Percentiles rank a stretch among this genome's conserved stretches.
These are phyloP conservation scores for Carassius gibelio DNA, from an alignment of 2,113 vertebrate genomes.

Conservation along the genomic window DNA sequence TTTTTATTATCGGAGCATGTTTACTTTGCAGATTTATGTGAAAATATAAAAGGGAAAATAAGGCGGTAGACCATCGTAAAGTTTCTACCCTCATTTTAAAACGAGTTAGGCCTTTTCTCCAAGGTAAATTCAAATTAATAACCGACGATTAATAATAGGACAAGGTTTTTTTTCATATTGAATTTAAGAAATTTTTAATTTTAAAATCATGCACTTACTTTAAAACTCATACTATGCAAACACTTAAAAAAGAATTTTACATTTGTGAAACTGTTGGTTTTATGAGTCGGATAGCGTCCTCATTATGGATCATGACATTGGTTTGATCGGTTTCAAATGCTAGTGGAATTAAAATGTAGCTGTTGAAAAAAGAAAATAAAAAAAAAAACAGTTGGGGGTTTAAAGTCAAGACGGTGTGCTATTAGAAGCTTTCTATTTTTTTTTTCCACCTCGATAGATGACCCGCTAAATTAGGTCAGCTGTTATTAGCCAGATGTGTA, in stretches of 20 bases:
- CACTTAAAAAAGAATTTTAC: background rate
- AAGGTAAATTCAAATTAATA: background rate
- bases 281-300: background rate
- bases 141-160: too few relatives aligned
- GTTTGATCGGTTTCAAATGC: background rate
- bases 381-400: background rate
- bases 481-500: slow-evolving; percentile 8
- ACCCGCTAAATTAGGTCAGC: background rate
- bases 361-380: too few relatives aligned
- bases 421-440: background rate
- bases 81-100: background rate
- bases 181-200: background rate
- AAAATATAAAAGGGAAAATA: background rate
- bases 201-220: too few relatives aligned
- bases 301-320: background rate
- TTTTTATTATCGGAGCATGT: slow-evolving; percentile 3
- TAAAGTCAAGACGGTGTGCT: background rate
- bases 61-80: background rate
- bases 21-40: background rate
- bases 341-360: background rate
- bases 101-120: background rate
- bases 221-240: background rate
- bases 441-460: background rate
- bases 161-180: background rate
- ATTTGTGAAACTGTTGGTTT: background rate